phyloP scores from a whole-genome alignment of 2,113 vertebrate species.

The Antennarius striatus region DNA sequence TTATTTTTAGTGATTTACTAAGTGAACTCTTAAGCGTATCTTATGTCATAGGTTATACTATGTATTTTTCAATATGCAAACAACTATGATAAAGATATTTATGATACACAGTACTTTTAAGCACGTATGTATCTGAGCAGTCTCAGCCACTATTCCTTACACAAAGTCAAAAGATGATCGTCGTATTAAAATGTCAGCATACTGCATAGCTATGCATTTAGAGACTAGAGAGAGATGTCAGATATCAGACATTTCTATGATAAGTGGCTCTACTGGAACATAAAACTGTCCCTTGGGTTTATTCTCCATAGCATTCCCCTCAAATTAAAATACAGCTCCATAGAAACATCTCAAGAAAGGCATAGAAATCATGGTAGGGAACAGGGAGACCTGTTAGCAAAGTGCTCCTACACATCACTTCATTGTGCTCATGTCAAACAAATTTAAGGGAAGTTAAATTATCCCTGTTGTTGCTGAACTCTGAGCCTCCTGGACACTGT shows the following conservation, averaged over 20 bases:
- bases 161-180: too few relatives aligned
- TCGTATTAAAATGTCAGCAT: constrained; percentile 8
- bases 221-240: constrained; percentile 13
- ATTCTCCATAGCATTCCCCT: neutral
- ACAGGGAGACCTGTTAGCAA: constrained; percentile 23
- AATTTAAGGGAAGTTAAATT: constrained; percentile 28
- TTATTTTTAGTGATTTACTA: too few relatives aligned
- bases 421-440: constrained; percentile 32
- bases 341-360: neutral
- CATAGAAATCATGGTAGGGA: neutral
- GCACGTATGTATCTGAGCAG: too few relatives aligned
- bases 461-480: constrained; percentile 18
- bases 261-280: neutral
- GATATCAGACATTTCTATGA: constrained; percentile 9
- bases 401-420: constrained; percentile 8
- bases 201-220: constrained; percentile 14
- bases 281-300: constrained; percentile 8
- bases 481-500: constrained; percentile 29
- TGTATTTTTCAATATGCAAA: too few relatives aligned
- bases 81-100: too few relatives aligned
- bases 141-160: too few relatives aligned
- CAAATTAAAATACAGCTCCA: neutral
- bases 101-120: too few relatives aligned
- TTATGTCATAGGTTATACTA: too few relatives aligned
- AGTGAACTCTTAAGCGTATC: too few relatives aligned